Evolutionary conservation across 2,113 vertebrate species (phyloP).

Genomic region (Machaerirhynchus nigripectus): DNA sequence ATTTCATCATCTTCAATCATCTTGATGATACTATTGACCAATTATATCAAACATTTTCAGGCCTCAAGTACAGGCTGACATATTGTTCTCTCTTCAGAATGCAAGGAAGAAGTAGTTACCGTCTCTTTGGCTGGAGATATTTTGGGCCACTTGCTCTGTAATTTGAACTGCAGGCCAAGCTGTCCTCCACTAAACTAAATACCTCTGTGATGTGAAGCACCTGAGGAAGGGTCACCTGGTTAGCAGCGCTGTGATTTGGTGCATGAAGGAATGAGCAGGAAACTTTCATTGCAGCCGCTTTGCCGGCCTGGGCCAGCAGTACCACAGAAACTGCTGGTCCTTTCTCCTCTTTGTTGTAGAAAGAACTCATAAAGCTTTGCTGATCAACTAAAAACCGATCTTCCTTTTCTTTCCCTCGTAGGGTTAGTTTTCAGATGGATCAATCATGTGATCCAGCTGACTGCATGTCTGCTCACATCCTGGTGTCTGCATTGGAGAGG

Average conservation of each 20-base stretch:
- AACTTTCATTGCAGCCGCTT: not conserved
- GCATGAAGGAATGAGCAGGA: not conserved
- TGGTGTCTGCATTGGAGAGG: not conserved
- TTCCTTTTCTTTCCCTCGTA: not conserved
- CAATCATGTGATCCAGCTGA: not conserved
- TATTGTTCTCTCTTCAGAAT: not conserved
- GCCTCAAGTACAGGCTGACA: fast-evolving
- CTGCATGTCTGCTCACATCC: not conserved
- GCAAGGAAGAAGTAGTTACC: not conserved
- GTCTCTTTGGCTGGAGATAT: not conserved
- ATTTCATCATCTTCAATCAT: not conserved
- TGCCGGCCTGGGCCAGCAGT: not conserved
- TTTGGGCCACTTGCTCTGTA: not conserved
- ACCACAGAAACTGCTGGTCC: not conserved
- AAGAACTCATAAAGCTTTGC: not conserved
- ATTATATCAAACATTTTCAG: not conserved
- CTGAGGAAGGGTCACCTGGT: not conserved
- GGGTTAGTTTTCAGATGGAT: constrained; percentile 16
- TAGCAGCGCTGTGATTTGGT: fast-evolving
- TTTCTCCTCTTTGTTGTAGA: not conserved
- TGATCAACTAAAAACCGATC: not conserved
- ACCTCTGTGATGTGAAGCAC: not conserved
- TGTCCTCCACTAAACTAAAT: not conserved
- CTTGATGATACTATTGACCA: not conserved
- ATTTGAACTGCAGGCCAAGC: not conserved